Conservation (phyloP, 2,888 invertebrate species). For the Anoncus sp. region DNA sequence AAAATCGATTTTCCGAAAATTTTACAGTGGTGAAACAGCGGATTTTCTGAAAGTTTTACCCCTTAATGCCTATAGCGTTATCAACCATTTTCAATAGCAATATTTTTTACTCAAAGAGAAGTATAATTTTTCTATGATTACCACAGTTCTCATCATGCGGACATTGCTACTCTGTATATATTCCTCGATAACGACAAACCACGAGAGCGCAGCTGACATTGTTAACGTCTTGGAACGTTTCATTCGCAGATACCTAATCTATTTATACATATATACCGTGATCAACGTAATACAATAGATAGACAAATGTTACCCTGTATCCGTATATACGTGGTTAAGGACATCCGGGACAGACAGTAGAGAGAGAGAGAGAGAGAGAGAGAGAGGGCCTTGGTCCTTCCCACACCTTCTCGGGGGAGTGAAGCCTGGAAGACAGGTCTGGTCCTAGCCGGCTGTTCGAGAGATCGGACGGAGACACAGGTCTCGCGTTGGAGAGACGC, state of each 20-base stretch:
- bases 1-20: too few relatives aligned
- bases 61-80: too few relatives aligned
- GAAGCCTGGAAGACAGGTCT: conserved; percentile 38
- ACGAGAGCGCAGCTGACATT: conserved; percentile 43
- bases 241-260: conserved; percentile 42
- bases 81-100: too few relatives aligned
- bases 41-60: too few relatives aligned
- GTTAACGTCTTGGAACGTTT: conserved; percentile 48
- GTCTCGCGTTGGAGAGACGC: conserved; percentile 37
- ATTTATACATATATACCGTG: conserved; percentile 20
- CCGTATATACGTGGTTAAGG: conserved; percentile 39
- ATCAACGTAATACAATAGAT: conserved; percentile 16
- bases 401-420: conserved; percentile 23
- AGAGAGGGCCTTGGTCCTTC: conserved; percentile 40
- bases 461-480: conserved; percentile 12
- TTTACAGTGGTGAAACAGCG: too few relatives aligned
- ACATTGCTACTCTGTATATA: too few relatives aligned
- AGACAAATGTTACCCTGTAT: conserved; percentile 32
- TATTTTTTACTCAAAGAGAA: too few relatives aligned
- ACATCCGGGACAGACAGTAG: conserved; percentile 49
- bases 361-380: too few relatives aligned
- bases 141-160: too few relatives aligned
- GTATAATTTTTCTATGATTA: too few relatives aligned
- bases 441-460: conserved; percentile 27
- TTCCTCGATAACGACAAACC: not conserved